These are phyloP conservation scores for Conchocele bisecta DNA, from an alignment of 2,888 invertebrate genomes.

Conservation along the genomic window DNA sequence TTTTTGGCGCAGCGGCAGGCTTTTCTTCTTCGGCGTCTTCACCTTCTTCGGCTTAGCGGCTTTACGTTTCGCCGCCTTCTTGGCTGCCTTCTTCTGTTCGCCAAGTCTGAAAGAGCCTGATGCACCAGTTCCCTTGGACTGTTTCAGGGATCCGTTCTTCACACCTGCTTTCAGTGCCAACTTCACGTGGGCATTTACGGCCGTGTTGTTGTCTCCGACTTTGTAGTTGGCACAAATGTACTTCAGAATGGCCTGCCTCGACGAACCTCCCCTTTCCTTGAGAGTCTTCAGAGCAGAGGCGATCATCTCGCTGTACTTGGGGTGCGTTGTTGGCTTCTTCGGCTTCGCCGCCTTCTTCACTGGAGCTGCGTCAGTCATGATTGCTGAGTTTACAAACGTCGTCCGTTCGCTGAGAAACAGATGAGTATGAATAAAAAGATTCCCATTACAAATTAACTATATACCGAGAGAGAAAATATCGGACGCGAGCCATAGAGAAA, in stretches of 20 bases:
- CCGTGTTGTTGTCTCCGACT: conserved; percentile 81
- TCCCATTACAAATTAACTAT: no score
- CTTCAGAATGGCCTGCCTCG: conserved; percentile 83
- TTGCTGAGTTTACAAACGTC: no score
- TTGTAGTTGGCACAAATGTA: conserved; percentile 82
- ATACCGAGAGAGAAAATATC: no score
- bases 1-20: no score
- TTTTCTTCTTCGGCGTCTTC: conserved; percentile 54
- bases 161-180: conserved; percentile 82
- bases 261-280: conserved; percentile 83
- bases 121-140: conserved; percentile 79
- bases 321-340: conserved; percentile 78
- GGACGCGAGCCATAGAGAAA: no score
- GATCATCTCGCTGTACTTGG: conserved; percentile 83
- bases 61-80: conserved; percentile 58
- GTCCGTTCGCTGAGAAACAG: no score
- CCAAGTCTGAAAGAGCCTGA: conserved; percentile 76
- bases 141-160: conserved; percentile 80
- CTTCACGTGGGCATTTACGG: conserved; percentile 82
- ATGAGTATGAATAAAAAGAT: no score
- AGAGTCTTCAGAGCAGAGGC: conserved; percentile 80
- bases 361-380: no score
- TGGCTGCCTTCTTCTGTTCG: conserved; percentile 42
- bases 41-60: conserved; percentile 59
- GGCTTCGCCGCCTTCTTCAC: conserved; percentile 66